A percentile compares a stretch with the other conserved stretches of the same genome.
Evolutionary conservation across 2,113 vertebrate species (phyloP).

Genomic region (rat (Rattus norvegicus)): GRCr8 NC_086038.1:52369501-52370000

Average conservation of each 20-base stretch:
- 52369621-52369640: not conserved
- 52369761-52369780: constrained; percentile 68
- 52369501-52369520: not conserved
- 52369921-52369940: not conserved
- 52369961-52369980: not conserved
- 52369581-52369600: not conserved
- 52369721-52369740: constrained; percentile 53
- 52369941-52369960: not conserved
- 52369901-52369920: not conserved
- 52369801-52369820: constrained; percentile 50
- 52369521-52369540: not conserved
- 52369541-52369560: not conserved
- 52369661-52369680: constrained; percentile 5
- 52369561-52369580: not conserved
- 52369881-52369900: constrained; percentile 27
- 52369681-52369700: constrained; percentile 10
- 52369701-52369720: constrained; percentile 61
- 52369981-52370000: not conserved
- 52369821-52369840: constrained; percentile 49
- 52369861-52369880: constrained; percentile 44
- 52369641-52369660: not conserved
- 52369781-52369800: constrained; percentile 62
- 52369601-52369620: not conserved
- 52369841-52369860: not conserved
- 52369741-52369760: constrained; percentile 64